These are phyloP conservation scores for Mastacembelus armatus DNA, from an alignment of 2,797 vertebrate genomes.

Conservation along the genomic window DNA sequence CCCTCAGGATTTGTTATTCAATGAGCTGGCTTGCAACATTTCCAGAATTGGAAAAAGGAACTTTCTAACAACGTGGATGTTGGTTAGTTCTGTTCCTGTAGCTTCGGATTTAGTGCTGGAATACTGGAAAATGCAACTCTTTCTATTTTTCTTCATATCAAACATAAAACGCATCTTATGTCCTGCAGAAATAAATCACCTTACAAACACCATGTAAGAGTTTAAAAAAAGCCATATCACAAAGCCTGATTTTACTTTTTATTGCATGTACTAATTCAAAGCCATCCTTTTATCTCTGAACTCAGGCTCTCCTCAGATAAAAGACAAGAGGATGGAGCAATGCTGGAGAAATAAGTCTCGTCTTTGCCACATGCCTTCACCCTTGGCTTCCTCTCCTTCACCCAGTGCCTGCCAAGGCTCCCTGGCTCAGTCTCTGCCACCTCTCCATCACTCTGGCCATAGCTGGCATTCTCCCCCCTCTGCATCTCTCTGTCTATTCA, in stretches of 20 bases:
- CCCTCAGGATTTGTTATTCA: background rate
- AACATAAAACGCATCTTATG: background rate
- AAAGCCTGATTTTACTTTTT: conserved; percentile 5
- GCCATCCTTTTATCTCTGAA: conserved; percentile 39
- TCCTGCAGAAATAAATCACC: background rate
- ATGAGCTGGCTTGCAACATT: background rate
- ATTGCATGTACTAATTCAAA: conserved; percentile 22
- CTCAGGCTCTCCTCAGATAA: conserved; percentile 31
- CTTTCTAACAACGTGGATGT: background rate
- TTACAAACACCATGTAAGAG: background rate
- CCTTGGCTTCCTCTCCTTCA: conserved; percentile 34
- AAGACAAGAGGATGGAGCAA: conserved; percentile 26
- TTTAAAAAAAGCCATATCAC: conserved; percentile 1
- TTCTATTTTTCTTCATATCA: background rate
- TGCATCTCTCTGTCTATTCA: conserved; percentile 78
- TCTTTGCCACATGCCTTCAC: conserved; percentile 58
- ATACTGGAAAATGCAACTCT: too few relatives aligned
- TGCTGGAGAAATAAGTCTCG: conserved; percentile 22
- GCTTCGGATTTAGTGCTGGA: background rate
- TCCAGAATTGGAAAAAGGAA: background rate
- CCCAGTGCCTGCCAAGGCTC: conserved; percentile 53
- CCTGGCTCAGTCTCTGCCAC: conserved; percentile 28
- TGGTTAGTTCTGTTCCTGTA: background rate
- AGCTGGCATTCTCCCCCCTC: conserved; percentile 65
- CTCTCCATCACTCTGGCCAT: conserved; percentile 40